Base-by-base conservation (phyloP, 92 coral and sea anemone species). In the Scolanthus callimorphus region DNA sequence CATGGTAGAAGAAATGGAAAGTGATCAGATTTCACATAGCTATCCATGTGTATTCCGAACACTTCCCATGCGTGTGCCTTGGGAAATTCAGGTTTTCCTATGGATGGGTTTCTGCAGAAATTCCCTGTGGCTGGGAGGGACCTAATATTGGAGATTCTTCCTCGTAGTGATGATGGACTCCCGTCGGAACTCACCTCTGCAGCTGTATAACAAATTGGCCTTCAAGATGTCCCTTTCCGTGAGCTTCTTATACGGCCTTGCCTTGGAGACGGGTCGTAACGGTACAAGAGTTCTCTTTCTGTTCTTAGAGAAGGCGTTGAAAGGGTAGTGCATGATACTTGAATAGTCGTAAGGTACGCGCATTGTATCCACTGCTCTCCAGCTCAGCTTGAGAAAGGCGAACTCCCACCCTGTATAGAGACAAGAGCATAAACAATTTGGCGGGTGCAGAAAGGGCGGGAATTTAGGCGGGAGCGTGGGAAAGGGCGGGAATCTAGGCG, bases 251-350 rank as follows among this genome's bases (percentile, higher is more conserved):
- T 94, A 94, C 21, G 99, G 99, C 10, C 70, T 66, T 19, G 73
- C 77, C 43, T 59, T 71, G n/a, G n/a, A n/a, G 3, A 79, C 88
- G 1, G 81, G 82, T 49, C 22, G 37, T 15, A 73, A 77, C 6
- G 96, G 73, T 24, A 69, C 57, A 4, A 94, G 81, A 15, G 99
- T 88, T 38, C 76, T 59, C 41, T 65, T 65, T 19, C 78, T 62
- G 58, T 79, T 76, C 57, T 83, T 77, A 0, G 94, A 57, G 55
- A 94, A 94, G 13, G 99, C 96, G 22, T 61, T 76, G 41, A 76
- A 74, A 20, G 70, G 77, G 46, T 94, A 94, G 57, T 94, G 99
- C 99, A 94, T 94, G 55, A 94, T 88, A 29, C 99, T 90, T 3
- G 84, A 80, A 55, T 77, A 90, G 51, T 90, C 97, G 25, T 90